Conservation (phyloP, 2,888 invertebrate species). For the Timema podura region DNA sequence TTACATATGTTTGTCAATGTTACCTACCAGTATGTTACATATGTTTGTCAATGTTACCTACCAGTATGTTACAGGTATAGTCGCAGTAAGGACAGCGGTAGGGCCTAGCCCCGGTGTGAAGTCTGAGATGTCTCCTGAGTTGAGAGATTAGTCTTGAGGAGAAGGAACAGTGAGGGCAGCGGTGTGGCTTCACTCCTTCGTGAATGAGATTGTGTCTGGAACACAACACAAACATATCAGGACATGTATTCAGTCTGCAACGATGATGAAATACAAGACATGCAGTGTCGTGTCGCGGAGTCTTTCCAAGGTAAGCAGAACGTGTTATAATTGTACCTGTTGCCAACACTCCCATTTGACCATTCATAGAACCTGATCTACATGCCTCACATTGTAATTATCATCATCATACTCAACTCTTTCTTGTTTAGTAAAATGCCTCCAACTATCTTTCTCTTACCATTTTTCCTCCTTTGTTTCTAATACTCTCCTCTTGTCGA, state of each 20-base stretch:
- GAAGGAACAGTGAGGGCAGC: constrained; percentile 61
- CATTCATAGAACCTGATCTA: no score
- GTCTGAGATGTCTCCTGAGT: constrained; percentile 71
- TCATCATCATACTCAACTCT: no score
- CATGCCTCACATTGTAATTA: no score
- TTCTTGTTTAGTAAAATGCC: no score
- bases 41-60: constrained; percentile 44
- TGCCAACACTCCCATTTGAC: no score
- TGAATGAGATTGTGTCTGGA: constrained; percentile 62
- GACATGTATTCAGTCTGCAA: background rate
- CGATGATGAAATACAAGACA: constrained; percentile 10
- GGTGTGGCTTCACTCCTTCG: constrained; percentile 43
- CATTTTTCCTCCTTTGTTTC: no score
- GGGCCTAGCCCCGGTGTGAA: constrained; percentile 78
- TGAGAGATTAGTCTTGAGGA: constrained; percentile 62
- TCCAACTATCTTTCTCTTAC: no score
- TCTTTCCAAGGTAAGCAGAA: no score
- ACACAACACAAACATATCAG: constrained; percentile 32
- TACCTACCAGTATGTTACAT: no score
- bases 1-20: no score
- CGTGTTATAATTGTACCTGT: background rate
- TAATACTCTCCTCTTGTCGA: no score
- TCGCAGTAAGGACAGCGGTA: constrained; percentile 81
- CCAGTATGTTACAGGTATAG: constrained; percentile 73
- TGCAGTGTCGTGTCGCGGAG: no score